phyloP scores from a whole-genome alignment of 2,888 invertebrate genomes.

The Epirrita christyi region DNA sequence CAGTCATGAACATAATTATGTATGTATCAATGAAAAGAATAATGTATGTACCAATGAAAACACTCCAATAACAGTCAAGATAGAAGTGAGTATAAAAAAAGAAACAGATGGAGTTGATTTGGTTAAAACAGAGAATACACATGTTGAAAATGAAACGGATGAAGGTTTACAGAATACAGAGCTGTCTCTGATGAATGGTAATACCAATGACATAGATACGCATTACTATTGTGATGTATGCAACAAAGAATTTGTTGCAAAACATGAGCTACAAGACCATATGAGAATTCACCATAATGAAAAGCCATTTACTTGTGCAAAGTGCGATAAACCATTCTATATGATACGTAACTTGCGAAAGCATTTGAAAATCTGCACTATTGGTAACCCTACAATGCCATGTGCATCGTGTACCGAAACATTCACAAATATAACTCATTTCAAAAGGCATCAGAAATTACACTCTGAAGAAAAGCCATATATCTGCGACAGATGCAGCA shows the following conservation, averaged over 20 bases:
- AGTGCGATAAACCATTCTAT: conserved; percentile 2
- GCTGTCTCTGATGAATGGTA: neutral
- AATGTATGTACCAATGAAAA: neutral
- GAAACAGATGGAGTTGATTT: neutral
- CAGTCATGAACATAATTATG: neutral
- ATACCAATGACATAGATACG: neutral
- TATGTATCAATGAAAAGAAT: conserved; percentile 7
- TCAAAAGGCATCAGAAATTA: neutral
- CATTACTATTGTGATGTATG: conserved; percentile 3
- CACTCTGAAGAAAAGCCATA: conserved; percentile 16
- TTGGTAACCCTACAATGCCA: neutral
- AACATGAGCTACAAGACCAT: conserved; percentile 2
- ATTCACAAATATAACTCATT: neutral
- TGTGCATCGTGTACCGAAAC: neutral
- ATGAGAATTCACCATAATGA: neutral
- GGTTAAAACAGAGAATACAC: conserved; percentile 1
- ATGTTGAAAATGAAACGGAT: neutral
- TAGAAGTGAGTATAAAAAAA: conserved; percentile 9
- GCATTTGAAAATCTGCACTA: neutral
- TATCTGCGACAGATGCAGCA: conserved; percentile 15
- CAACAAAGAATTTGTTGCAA: neutral
- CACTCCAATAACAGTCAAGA: conserved; percentile 1
- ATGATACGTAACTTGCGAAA: neutral
- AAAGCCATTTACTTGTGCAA: neutral
- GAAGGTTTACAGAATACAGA: neutral